Base-by-base conservation (phyloP, 2,113 vertebrate genomes). In the Crotalus horridus region DNA sequence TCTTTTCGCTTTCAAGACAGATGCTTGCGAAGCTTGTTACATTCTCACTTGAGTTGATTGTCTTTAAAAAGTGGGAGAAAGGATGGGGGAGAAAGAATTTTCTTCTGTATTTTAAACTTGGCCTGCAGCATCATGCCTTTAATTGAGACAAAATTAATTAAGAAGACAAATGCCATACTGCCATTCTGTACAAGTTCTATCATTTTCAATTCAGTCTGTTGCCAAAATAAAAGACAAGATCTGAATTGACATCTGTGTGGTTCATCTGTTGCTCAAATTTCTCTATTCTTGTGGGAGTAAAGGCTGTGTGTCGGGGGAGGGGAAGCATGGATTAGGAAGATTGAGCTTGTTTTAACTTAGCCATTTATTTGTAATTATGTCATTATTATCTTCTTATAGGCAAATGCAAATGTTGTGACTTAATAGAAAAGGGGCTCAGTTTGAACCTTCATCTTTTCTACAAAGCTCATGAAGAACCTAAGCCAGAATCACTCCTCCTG, bases 181-280 rank as follows among this genome's bases (percentile, higher is more conserved):
- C 81, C 90, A 48, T 94, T 95, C 95, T 55, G 89, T 8, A 55
- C 2, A 87, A 43, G 91, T 90, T 69, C 85, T 91, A 87, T 94
- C 89, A 61, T 95, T 95, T 95, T 95, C 9, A 85, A 94, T 94
- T 93, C 93, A 94, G 91, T 92, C 94, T 95, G 95, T 94, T 94
- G 93, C 64, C 94, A 94, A 94, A 96, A 91, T 95, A 95, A 94
- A 94, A 0, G 56, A 93, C 15, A 90, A 91, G 91, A 87, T 95
- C 89, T 69, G 90, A 94, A 94, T 48, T 87, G 46, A 94, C 95
- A 90, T 93, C 93, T 93, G 94, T 53, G 93, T 0, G 0, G 86
- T 87, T 94, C 93, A 96, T 95, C 94, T 95, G 94, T 69, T 91
- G 58, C 90, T 94, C 93, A 74, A 86, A 89, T 58, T 94, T 74